Conservation (phyloP, 2,888 invertebrate genomes). For the Lagria hirta region DNA sequence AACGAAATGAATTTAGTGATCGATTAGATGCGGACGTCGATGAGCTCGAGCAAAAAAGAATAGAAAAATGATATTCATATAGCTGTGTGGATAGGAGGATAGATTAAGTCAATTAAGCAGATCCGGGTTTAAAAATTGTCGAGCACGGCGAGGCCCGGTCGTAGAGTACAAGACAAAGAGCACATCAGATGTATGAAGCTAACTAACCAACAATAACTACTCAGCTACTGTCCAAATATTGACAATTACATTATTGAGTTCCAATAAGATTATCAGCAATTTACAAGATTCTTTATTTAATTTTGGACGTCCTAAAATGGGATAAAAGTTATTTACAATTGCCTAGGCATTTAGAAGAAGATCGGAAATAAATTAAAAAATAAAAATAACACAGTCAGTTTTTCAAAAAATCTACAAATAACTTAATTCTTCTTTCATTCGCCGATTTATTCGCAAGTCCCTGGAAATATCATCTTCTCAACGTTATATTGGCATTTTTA, state of each 20-base stretch:
- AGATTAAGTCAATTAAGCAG: constrained; percentile 25
- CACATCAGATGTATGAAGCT: constrained; percentile 48
- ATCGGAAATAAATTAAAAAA: constrained; percentile 35
- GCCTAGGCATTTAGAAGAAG: constrained; percentile 14
- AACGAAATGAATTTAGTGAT: constrained; percentile 47
- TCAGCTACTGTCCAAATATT: constrained; percentile 47
- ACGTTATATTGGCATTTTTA: constrained; percentile 21
- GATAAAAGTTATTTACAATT: constrained; percentile 23
- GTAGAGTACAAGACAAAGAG: constrained; percentile 40
- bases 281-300: constrained; percentile 17
- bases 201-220: constrained; percentile 44
- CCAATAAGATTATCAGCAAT: constrained; percentile 38
- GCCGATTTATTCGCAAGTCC: constrained; percentile 9
- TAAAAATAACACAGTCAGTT: constrained; percentile 46
- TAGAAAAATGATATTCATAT: constrained; percentile 31
- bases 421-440: constrained; percentile 19
- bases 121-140: constrained; percentile 30
- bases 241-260: constrained; percentile 46
- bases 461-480: constrained; percentile 17
- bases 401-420: too few species aligned
- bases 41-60: constrained; percentile 33
- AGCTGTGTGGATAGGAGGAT: constrained; percentile 20
- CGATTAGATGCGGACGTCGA: constrained; percentile 35
- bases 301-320: constrained; percentile 31
- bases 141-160: constrained; percentile 36